Conservation (phyloP, 2,888 invertebrate species). For the Agonopterix arenella region DNA sequence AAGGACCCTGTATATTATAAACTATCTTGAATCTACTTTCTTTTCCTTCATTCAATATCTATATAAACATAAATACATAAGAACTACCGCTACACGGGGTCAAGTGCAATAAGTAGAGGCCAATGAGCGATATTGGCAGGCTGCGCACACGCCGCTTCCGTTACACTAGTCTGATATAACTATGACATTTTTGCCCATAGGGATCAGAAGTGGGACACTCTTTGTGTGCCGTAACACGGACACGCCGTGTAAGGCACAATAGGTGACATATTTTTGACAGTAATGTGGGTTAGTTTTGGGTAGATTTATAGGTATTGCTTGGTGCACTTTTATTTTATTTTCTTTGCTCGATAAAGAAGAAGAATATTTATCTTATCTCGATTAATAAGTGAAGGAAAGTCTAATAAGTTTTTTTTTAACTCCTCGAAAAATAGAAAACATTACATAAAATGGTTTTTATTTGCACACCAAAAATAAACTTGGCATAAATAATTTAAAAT, state of each 20-base stretch:
- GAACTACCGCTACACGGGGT: conserved; percentile 36
- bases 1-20: too few relatives aligned
- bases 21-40: too few relatives aligned
- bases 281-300: background rate
- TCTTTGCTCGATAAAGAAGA: too few relatives aligned
- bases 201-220: conserved; percentile 40
- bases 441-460: too few relatives aligned
- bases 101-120: conserved; percentile 32
- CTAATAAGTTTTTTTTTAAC: too few relatives aligned
- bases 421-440: too few relatives aligned
- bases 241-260: conserved; percentile 25
- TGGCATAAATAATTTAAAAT: too few relatives aligned
- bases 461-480: too few relatives aligned
- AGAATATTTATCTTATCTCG: too few relatives aligned
- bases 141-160: conserved; percentile 58
- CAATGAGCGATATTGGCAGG: conserved; percentile 35
- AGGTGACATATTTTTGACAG: conserved; percentile 22
- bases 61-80: background rate
- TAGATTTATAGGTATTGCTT: too few relatives aligned
- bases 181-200: conserved; percentile 71
- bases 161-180: conserved; percentile 68
- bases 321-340: too few relatives aligned
- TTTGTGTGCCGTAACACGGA: conserved; percentile 31
- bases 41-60: background rate
- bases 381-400: too few relatives aligned